Conservation (phyloP, 2,113 vertebrate species). For the Canis aureus region DNA sequence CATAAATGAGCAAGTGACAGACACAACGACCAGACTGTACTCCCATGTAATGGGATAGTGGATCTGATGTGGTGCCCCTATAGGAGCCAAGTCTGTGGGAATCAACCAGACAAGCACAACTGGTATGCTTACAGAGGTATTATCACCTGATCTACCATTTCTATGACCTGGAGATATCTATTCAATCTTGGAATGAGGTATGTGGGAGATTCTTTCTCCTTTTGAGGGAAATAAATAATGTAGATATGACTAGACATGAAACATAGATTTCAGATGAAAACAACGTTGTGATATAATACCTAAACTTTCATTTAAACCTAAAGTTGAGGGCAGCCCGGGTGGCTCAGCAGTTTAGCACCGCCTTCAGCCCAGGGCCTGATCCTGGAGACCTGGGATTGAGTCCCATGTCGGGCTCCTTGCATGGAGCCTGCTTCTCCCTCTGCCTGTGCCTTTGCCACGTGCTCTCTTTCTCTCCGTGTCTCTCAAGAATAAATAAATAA, state of each 20-base stretch:
- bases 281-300: not conserved
- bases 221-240: not conserved
- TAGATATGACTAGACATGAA: not conserved
- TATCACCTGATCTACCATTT: not conserved
- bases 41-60: not conserved
- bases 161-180: not conserved
- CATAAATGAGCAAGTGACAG: not conserved
- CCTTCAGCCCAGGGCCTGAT: no score
- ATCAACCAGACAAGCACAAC: not conserved
- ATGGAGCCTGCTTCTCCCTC: no score
- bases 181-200: not conserved
- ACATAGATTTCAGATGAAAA: conserved; percentile 30
- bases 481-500: no score
- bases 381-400: no score
- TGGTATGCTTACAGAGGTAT: not conserved
- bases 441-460: no score
- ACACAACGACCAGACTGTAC: not conserved
- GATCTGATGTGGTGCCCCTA: not conserved
- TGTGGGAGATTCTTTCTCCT: not conserved
- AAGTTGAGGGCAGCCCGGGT: not conserved
- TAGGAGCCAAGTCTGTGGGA: not conserved
- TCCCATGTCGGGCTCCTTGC: no score
- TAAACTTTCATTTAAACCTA: conserved; percentile 26
- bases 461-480: no score
- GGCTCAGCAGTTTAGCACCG: no score